Base-by-base conservation (phyloP, 2,113 vertebrate genomes). In the Triplophysa tibetana region DNA sequence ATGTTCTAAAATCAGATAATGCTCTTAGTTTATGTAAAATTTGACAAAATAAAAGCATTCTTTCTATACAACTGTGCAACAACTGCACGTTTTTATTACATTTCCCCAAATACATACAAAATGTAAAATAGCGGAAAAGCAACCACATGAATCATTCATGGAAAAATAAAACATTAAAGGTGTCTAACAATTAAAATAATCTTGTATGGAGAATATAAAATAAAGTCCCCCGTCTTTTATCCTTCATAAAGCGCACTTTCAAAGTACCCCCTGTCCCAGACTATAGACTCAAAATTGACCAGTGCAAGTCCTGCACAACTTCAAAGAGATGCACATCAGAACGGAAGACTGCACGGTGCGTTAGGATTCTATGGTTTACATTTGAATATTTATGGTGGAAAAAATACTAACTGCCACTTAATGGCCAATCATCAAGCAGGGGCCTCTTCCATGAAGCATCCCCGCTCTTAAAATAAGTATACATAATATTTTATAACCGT, bases 151-250 rank as follows among this genome's bases (percentile, higher is more conserved):
- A 95, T 96, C 95, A 95, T 96, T 95, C 95, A 96, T 96, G 95
- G 95, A 94, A 95, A 96, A 94, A 96, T 93, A 95, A 94, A 93
- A 93, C 94, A 97, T 94, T 94, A 96, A 96, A 95, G 94, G 92
- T 94, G 92, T 88, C 89, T 92, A 90, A 96, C 95, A 97, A 97
- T 95, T 93, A 91, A 92, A 91, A 92, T 89, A 92, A 92, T 88
- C 93, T 95, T 94, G 94, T 95, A 95, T 96, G 92, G 94, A 95
- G 92, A 93, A 89, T 92, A 93, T 93, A 92, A 95, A 95, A 95
- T 93, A 96, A 94, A 93, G 91, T 93, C 92, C 90, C 90, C 91
- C 94, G 92, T 93, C 93, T 94, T 93, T 93, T 94, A 94, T 95
- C 93, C 93, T 92, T 92, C 92, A 92, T 92, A 93, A 93, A 93